Evolutionary conservation across 2,888 invertebrate genomes (phyloP).

Genomic region (Galeopsomyia nigrocyanea): DNA sequence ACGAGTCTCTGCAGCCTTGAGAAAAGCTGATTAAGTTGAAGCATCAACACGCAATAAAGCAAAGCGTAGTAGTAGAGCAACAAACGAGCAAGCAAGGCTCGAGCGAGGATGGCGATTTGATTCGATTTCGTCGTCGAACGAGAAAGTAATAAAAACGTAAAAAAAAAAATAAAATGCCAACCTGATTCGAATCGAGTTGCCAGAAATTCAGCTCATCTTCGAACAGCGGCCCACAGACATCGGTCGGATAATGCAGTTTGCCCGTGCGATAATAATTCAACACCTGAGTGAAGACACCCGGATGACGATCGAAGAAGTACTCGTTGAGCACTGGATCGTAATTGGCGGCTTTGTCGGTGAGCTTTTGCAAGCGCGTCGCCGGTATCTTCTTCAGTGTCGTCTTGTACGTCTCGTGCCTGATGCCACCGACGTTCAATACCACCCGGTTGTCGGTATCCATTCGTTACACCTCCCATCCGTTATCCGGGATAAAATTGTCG

Average conservation of each 20-base stretch:
- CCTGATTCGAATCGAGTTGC: slow-evolving; percentile 99
- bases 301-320: slow-evolving; percentile 99
- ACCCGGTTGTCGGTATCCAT: slow-evolving; percentile 99
- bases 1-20: too few relatives aligned
- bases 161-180: slow-evolving; percentile 70
- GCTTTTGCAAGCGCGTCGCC: slow-evolving; percentile 91
- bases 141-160: too few relatives aligned
- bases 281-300: slow-evolving; percentile 96
- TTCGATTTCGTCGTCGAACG: too few relatives aligned
- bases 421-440: slow-evolving; percentile 98
- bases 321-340: slow-evolving; percentile 99
- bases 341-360: slow-evolving; percentile 97
- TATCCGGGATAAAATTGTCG: too few relatives aligned
- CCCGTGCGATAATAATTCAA: slow-evolving; percentile 98
- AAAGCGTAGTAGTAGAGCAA: too few relatives aligned
- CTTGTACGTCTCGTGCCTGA: slow-evolving; percentile 96
- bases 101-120: too few relatives aligned
- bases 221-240: slow-evolving; percentile 98
- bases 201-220: slow-evolving; percentile 99
- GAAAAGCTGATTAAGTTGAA: too few relatives aligned
- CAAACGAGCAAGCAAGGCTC: too few relatives aligned
- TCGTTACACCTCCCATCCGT: too few relatives aligned
- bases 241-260: slow-evolving; percentile 98
- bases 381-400: slow-evolving; percentile 98
- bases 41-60: too few relatives aligned